Evolutionary conservation across 2,113 vertebrate species (phyloP), one percentile per base, ranked within the genome.

Genomic region (Macquaria australasica): DNA sequence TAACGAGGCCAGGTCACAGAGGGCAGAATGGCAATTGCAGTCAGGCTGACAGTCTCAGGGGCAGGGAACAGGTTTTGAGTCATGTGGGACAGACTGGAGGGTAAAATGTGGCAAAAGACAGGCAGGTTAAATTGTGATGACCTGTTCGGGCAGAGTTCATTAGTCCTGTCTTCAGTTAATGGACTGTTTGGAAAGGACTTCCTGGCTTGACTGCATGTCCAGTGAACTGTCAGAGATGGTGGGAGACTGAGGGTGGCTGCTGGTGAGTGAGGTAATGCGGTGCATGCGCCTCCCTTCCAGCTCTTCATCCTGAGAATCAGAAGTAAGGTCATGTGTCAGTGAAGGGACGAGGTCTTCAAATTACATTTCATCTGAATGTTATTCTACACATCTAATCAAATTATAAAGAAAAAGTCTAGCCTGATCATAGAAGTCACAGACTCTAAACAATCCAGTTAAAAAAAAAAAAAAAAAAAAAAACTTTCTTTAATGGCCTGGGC

Each of bases 251-350:
- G 64, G 21, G 51, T 74, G 70, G 51, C 48, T 51, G 71, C 73
- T 56, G 48, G 34, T 25, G 31, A 34, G 66, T 0, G 79, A 75
- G 59, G 53, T 48, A 10, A 72, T 39, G 10, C 6, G 8, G 37
- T 8, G 51, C 21, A n/a, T 28, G 0, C 3, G 31, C 45, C 73
- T 79, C n/a, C 50, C 73, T 14, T 94, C 94, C 64, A 91, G 62
- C 39, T 96, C 95, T 86, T 96, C 95, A 91, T 96, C 95, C 95
- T 96, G 83, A 67, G 59, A 41, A 84, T 73, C 25, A 84, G 34
- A 71, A 56, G 5, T 6, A 62, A 20, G 34, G 16, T 72, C 8
- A 76, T 25, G 21, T 41, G 23, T 80, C 8, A 45, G 41, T 58
- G 45, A 39, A 28, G 50, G 31, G 5, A 63, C 0, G 3, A 53